These are phyloP conservation scores for Alviniconcha strummeri DNA, from an alignment of 2,888 invertebrate species.

Conservation along the genomic window DNA sequence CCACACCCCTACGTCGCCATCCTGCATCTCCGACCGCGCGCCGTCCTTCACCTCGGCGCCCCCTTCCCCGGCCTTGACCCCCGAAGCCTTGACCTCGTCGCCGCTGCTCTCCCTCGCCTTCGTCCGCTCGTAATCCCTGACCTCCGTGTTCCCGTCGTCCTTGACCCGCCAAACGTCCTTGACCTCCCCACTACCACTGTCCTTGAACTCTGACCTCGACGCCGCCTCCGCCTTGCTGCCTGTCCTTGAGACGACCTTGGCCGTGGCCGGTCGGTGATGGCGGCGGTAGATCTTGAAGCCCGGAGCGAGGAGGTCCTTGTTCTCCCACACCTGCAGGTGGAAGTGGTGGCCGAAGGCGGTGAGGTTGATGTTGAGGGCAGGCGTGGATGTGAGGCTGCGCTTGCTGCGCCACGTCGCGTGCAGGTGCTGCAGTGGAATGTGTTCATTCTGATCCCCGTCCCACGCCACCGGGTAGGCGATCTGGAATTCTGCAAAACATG, in stretches of 20 bases:
- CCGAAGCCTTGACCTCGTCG: neutral
- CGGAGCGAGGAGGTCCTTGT: constrained; percentile 54
- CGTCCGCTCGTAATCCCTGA: too few species aligned
- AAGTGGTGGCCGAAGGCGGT: constrained; percentile 54
- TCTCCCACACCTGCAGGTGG: constrained; percentile 55
- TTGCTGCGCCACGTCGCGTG: constrained; percentile 22
- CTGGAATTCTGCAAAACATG: constrained; percentile 1
- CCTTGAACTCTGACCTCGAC: constrained; percentile 16
- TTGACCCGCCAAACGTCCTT: too few species aligned
- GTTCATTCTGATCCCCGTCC: constrained; percentile 18
- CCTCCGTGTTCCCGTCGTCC: too few species aligned
- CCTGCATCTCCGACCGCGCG: constrained; percentile 14
- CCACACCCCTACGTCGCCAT: constrained; percentile 18
- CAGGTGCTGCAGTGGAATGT: constrained; percentile 26
- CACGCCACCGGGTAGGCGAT: constrained; percentile 31
- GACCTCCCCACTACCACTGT: constrained; percentile 11
- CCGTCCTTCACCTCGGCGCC: neutral
- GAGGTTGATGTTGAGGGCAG: constrained; percentile 49
- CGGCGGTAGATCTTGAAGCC: constrained; percentile 62
- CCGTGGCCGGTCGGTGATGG: constrained; percentile 37
- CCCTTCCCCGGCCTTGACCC: neutral
- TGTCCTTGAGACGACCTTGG: neutral
- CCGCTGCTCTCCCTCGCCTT: neutral
- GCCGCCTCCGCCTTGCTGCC: neutral
- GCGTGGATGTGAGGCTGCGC: constrained; percentile 28